Evolutionary conservation across 2,797 vertebrate genomes (phyloP).

Genomic region (Sphenodon punctatus): DNA sequence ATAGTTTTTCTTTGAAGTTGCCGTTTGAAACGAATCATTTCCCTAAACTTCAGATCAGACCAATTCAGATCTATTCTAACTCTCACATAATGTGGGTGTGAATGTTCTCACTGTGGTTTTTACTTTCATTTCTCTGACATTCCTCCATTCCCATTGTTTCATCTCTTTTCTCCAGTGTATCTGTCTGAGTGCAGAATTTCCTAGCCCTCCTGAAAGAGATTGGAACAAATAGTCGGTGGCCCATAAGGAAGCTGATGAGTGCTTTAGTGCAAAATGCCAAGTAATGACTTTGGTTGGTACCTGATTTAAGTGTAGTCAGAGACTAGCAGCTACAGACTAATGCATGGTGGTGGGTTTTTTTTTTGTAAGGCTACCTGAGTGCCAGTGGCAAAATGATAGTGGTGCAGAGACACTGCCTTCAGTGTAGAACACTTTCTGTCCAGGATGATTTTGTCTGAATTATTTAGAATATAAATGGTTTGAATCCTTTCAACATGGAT

Average conservation of each 20-base stretch:
- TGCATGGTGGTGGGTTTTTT: background rate
- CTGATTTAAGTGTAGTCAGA: background rate
- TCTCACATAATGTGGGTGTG: no score
- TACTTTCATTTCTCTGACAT: conserved; percentile 34
- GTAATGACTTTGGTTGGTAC: background rate
- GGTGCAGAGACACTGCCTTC: background rate
- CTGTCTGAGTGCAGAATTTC: conserved; percentile 41
- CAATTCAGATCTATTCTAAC: no score
- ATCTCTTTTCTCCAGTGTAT: conserved; percentile 33
- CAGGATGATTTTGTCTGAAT: background rate
- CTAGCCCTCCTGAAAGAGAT: conserved; percentile 40
- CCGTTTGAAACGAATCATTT: background rate
- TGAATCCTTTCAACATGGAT: background rate
- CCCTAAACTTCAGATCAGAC: background rate
- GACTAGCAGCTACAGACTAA: background rate
- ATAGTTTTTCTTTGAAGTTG: background rate
- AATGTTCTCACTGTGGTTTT: no score
- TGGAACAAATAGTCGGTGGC: conserved; percentile 26
- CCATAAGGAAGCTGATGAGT: conserved; percentile 28
- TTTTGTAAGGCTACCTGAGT: background rate
- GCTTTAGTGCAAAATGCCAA: conserved; percentile 36
- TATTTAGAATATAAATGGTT: background rate
- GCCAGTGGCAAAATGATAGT: background rate
- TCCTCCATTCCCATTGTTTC: conserved; percentile 30
- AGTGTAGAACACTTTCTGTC: background rate